Evolutionary conservation across 2,113 vertebrate genomes (phyloP), one percentile per base, ranked within the genome.

Genomic region (Pandion haliaetus): DNA sequence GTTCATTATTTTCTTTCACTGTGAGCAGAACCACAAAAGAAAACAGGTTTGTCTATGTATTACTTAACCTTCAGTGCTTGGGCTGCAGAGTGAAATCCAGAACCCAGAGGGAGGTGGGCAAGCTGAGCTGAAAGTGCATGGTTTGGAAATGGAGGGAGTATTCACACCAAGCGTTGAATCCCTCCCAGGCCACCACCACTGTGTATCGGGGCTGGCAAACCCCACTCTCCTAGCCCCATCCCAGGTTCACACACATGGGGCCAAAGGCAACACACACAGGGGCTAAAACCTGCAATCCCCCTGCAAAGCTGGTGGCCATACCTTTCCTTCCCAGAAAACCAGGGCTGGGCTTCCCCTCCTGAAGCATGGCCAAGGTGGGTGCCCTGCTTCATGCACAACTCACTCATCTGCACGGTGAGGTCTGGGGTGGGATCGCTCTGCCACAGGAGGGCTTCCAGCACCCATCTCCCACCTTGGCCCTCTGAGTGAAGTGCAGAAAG

Each of bases 401-500:
- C 4, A 0, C 52, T 59, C 1, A 0, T 25, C 15, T 31, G 16
- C 1, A 0, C 12, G 2, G 14, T 0, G 2, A 89, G 50, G 20
- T 40, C 52, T 82, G 80, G 7, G 40, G 8, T 79, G 70, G 50
- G 65, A 74, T 65, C 2, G 2, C 32, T 45, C 32, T 55, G 52
- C 20, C 14, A 32, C 65, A 23, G n/a, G 19, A 55, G 14, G 9
- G 10, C 42, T 87, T 67, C 42, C 65, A 82, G 40, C 1, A 7
- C 28, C 24, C 17, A 5, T 20, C 19, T 82, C 78, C 54, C 57
- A n/a, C 49, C 47, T 31, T 5, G 6, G 4, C 25, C 59, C 17
- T 38, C 44, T 58, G 18, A 47, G 42, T 28, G n/a, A 74, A 67
- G n/a, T 50, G 32, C 21, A 84, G 72, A 74, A 77, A 23, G 31